phyloP scores from a whole-genome alignment of 2,113 vertebrate genomes.

The Isichthys henryi region DNA sequence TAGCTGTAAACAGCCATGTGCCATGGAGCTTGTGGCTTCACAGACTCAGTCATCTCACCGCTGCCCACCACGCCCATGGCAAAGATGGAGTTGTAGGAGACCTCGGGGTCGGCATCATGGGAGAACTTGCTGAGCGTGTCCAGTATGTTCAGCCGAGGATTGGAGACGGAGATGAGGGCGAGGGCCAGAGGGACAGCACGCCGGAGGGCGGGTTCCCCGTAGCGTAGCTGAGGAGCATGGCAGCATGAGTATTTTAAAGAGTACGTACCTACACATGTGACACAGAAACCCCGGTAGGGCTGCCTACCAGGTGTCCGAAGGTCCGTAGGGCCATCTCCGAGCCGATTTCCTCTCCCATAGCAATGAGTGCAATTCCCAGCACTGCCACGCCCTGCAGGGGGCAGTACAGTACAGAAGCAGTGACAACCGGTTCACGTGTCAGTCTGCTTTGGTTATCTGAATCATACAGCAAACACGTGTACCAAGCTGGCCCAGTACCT shows the following conservation, averaged over 20 bases:
- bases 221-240: slow-evolving; percentile 68
- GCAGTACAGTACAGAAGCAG: neutral
- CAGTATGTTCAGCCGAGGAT: slow-evolving; percentile 91
- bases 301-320: slow-evolving; percentile 89
- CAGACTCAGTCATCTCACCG: slow-evolving; percentile 55
- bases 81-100: slow-evolving; percentile 97
- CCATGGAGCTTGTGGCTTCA: neutral
- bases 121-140: slow-evolving; percentile 99
- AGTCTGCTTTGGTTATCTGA: neutral
- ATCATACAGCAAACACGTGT: neutral
- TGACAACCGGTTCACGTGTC: neutral
- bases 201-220: slow-evolving; percentile 88
- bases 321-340: slow-evolving; percentile 95
- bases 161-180: slow-evolving; percentile 95
- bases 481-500: slow-evolving; percentile 56
- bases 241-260: neutral
- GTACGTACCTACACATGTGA: neutral
- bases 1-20: neutral
- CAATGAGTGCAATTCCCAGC: slow-evolving; percentile 89
- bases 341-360: slow-evolving; percentile 96
- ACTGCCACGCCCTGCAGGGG: slow-evolving; percentile 80
- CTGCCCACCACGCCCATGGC: slow-evolving; percentile 99
- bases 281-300: neutral
- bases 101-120: slow-evolving; percentile 91
- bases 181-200: slow-evolving; percentile 88